Percentiles rank a stretch among this genome's conserved stretches.
These are phyloP conservation scores for Thamnophis sirtalis DNA, from an alignment of 2,113 vertebrate species.

Conservation along the genomic window DNA sequence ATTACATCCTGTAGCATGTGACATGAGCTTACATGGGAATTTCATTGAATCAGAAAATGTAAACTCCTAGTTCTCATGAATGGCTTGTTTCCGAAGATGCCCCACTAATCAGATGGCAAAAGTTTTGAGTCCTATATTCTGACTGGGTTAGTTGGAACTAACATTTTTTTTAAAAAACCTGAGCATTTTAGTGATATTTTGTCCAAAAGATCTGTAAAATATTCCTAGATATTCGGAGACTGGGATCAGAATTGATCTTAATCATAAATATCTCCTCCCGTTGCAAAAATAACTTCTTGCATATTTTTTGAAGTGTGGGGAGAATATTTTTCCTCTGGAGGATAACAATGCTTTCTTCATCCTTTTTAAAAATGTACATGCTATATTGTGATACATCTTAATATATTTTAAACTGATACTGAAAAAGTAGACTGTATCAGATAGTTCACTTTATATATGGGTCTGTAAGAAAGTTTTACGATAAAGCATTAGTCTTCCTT, in stretches of 20 bases:
- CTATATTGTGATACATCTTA: neutral
- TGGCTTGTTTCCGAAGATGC: neutral
- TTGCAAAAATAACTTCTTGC: neutral
- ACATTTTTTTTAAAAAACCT: neutral
- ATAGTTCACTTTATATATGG: slow-evolving; percentile 40
- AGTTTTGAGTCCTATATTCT: neutral
- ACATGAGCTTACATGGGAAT: neutral
- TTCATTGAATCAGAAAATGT: neutral
- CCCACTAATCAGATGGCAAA: neutral
- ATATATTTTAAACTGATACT: slow-evolving; percentile 47
- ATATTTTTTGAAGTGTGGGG: neutral
- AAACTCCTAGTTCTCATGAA: neutral
- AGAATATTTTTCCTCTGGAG: fast-evolving
- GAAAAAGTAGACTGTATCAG: slow-evolving; percentile 41
- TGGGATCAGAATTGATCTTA: neutral
- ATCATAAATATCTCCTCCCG: neutral
- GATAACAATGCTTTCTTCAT: neutral
- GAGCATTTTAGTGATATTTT: neutral
- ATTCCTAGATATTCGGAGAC: neutral
- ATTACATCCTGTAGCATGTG: neutral
- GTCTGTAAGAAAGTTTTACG: slow-evolving; percentile 28
- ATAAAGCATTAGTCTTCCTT: slow-evolving; percentile 59
- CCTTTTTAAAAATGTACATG: neutral
- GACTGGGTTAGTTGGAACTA: neutral
- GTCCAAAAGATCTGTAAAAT: neutral